These are phyloP conservation scores for Lasiurus borealis DNA, from an alignment of 2,113 vertebrate species.

Conservation along the genomic window DNA sequence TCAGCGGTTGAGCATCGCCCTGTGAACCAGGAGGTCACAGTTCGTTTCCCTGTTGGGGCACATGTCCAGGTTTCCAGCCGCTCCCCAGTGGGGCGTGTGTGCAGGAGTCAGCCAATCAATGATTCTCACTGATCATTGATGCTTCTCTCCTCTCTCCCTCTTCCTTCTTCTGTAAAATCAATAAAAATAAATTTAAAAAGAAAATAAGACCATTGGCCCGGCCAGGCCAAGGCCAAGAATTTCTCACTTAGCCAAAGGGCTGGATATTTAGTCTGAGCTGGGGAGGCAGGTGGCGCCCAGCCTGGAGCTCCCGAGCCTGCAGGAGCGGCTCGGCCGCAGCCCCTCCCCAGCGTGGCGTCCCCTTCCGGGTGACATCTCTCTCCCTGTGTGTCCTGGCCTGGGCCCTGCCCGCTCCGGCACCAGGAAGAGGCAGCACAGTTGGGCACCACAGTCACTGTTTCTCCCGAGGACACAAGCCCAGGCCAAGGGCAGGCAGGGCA, in stretches of 20 bases:
- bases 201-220: slow-evolving; percentile 55
- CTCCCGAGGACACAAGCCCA: neutral
- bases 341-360: neutral
- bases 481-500: slow-evolving; percentile 2
- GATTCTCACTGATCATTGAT: no score
- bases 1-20: no score
- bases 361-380: neutral
- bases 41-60: no score
- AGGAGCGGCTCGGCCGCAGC: neutral
- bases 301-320: slow-evolving; percentile 67
- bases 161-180: no score
- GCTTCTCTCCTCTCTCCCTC: no score
- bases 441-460: neutral
- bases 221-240: slow-evolving; percentile 77
- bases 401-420: neutral
- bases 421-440: neutral
- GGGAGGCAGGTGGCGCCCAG: slow-evolving; percentile 77
- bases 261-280: slow-evolving; percentile 81
- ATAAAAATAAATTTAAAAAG: neutral
- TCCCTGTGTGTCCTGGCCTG: neutral
- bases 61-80: no score
- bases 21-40: no score
- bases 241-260: slow-evolving; percentile 76
- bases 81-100: no score
- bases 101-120: no score